These are phyloP conservation scores for Diacarnus erythraeanus DNA, from an alignment of 37 sponge, comb jelly and placozoan species.

Conservation along the genomic window DNA sequence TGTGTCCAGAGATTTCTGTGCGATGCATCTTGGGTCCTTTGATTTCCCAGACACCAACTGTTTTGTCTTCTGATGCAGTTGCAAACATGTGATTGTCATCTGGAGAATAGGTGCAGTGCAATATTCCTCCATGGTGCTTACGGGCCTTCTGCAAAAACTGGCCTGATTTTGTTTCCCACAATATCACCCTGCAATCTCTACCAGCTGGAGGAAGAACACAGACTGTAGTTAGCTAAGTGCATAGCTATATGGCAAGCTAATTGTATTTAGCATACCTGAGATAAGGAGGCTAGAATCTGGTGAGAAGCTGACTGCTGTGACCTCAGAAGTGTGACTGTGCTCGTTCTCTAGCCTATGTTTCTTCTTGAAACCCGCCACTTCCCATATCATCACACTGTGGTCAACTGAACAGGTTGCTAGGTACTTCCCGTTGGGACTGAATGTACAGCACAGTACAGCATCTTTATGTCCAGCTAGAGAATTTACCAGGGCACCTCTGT, in stretches of 20 bases:
- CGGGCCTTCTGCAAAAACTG: conserved; percentile 36
- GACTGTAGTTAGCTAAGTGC: background rate
- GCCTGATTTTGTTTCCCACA: conserved; percentile 70
- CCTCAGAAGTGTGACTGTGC: conserved; percentile 55
- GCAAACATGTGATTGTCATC: conserved; percentile 52
- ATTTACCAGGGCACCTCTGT: conserved; percentile 38
- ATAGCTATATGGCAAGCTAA: background rate
- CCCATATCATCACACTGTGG: conserved; percentile 64
- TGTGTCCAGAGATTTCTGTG: conserved; percentile 60
- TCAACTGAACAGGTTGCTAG: conserved; percentile 75
- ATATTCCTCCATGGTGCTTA: conserved; percentile 31
- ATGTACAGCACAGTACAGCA: conserved; percentile 55
- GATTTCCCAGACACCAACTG: conserved; percentile 57
- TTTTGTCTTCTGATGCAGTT: conserved; percentile 58
- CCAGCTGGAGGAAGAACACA: background rate
- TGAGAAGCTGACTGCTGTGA: conserved; percentile 77
- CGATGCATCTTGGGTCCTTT: conserved; percentile 23
- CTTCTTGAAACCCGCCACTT: conserved; percentile 36
- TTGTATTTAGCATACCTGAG: conserved; percentile 8
- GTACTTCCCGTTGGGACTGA: conserved; percentile 64
- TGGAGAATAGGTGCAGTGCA: conserved; percentile 58
- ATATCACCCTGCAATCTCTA: conserved; percentile 50
- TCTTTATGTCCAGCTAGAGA: conserved; percentile 70
- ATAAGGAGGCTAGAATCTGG: conserved; percentile 60
- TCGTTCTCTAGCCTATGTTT: conserved; percentile 23